These are phyloP conservation scores for Notothenia coriiceps DNA, from an alignment of 2,113 vertebrate genomes.

Conservation along the genomic window DNA sequence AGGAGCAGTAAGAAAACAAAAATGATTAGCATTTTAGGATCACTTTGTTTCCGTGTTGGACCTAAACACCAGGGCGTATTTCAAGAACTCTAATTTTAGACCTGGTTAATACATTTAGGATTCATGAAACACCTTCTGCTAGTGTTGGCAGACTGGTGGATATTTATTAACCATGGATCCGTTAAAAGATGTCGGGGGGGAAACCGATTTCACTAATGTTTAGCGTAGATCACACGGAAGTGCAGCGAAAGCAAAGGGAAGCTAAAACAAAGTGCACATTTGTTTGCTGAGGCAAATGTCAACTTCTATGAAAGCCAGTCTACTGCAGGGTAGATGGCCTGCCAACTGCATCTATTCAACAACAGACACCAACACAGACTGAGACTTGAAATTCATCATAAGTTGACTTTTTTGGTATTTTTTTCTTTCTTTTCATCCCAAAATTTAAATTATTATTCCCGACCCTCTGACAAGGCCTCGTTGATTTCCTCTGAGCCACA, in stretches of 20 bases:
- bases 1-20: neutral
- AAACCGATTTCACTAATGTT: constrained; percentile 44
- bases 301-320: constrained; percentile 62
- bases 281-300: constrained; percentile 67
- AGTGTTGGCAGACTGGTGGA: neutral
- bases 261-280: constrained; percentile 65
- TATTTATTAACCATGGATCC: constrained; percentile 19
- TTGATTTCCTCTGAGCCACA: too few species aligned
- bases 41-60: neutral
- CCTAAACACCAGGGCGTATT: neutral
- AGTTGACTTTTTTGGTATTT: too few species aligned
- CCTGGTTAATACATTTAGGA: neutral
- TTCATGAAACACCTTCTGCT: neutral
- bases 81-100: neutral
- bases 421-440: too few species aligned
- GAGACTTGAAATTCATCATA: too few species aligned
- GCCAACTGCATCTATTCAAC: constrained; percentile 64
- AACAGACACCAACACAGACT: constrained; percentile 41
- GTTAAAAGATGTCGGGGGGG: neutral
- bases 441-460: too few species aligned
- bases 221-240: constrained; percentile 40
- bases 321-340: constrained; percentile 53
- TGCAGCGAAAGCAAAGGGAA: constrained; percentile 23
- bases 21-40: neutral
- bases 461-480: too few species aligned